phyloP scores from a whole-genome alignment of 2,113 vertebrate genomes.

The Gavialis gangeticus region DNA sequence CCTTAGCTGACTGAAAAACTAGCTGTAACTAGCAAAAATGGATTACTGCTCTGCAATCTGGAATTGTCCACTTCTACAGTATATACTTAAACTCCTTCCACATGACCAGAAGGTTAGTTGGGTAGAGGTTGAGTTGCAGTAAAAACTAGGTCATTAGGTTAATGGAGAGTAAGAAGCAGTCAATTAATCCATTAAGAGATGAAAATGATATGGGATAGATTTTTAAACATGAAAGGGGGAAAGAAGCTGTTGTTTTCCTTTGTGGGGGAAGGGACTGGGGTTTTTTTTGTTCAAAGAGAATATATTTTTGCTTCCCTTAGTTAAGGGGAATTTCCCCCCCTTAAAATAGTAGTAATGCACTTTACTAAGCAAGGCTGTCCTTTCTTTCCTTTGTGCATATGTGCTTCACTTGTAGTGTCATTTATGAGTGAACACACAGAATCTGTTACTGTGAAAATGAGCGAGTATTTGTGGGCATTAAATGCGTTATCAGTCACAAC shows the following conservation, averaged over 20 bases:
- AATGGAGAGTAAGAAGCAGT: slow-evolving; percentile 16
- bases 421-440: no score
- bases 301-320: rapidly evolving
- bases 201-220: background rate
- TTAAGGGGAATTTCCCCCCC: background rate
- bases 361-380: background rate
- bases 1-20: slow-evolving; percentile 30
- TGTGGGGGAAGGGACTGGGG: background rate
- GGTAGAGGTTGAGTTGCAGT: slow-evolving; percentile 1
- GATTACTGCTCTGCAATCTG: slow-evolving; percentile 9
- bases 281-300: background rate
- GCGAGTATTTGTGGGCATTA: slow-evolving; percentile 20
- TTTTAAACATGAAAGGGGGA: background rate
- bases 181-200: background rate
- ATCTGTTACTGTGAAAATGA: no score
- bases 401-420: no score
- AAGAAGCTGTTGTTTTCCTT: background rate
- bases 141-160: slow-evolving; percentile 46
- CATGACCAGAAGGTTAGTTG: slow-evolving; percentile 23
- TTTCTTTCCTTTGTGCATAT: background rate
- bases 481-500: background rate
- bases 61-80: background rate
- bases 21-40: background rate
- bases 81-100: slow-evolving; percentile 31
- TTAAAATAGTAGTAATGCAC: background rate